A percentile compares a stretch with the other conserved stretches of the same genome.
These are phyloP conservation scores for Dermatemys mawii DNA, from an alignment of 2,113 vertebrate genomes.

Conservation along the genomic window DNA sequence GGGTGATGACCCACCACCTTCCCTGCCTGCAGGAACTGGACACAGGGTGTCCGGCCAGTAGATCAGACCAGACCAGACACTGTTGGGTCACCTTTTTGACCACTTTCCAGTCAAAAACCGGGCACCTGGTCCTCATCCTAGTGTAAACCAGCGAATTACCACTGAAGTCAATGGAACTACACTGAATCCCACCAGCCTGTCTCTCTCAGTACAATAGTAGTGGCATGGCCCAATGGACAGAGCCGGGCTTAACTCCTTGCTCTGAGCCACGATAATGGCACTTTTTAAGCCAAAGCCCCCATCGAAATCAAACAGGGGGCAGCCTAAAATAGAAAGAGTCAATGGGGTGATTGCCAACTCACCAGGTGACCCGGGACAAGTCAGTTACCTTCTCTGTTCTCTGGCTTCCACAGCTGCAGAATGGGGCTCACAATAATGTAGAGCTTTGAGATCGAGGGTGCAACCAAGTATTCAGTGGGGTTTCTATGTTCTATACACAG, in stretches of 20 bases:
- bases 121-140: not conserved
- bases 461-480: too few species aligned
- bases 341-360: not conserved
- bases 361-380: not conserved
- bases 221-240: not conserved
- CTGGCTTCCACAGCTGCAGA: not conserved
- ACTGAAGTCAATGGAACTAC: not conserved
- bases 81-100: too few species aligned
- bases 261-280: not conserved
- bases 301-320: not conserved
- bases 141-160: not conserved
- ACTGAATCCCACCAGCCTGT: not conserved
- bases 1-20: too few species aligned
- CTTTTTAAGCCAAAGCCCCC: not conserved
- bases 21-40: too few species aligned
- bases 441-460: too few species aligned
- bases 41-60: too few species aligned
- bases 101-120: not conserved
- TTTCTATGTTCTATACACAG: not conserved
- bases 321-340: not conserved
- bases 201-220: not conserved
- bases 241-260: not conserved
- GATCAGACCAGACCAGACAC: too few species aligned
- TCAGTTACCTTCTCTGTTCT: not conserved
- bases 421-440: too few species aligned